Conservation (phyloP, 92 coral and sea anemone genomes). For the Heteractis magnifica region DNA sequence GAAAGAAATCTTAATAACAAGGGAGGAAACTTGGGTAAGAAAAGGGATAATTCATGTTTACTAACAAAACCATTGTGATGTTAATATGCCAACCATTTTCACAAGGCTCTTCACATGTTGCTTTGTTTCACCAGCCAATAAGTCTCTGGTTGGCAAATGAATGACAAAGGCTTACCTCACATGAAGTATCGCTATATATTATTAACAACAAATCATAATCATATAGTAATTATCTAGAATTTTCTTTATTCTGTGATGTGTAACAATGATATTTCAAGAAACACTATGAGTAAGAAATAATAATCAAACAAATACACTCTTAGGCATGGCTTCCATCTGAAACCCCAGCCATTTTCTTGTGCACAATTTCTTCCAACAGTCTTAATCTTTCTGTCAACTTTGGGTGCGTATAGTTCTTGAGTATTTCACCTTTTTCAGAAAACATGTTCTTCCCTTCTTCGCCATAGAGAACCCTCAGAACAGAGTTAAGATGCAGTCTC, state of each 20-base stretch:
- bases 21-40: neutral
- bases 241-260: too few species aligned
- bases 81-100: too few species aligned
- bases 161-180: neutral
- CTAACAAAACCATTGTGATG: neutral
- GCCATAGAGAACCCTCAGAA: conserved; percentile 62
- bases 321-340: neutral
- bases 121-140: too few species aligned
- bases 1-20: neutral
- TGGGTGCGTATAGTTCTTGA: conserved; percentile 78
- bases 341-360: conserved; percentile 46
- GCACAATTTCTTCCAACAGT: conserved; percentile 66
- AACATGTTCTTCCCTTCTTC: conserved; percentile 53
- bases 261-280: neutral
- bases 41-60: too few species aligned
- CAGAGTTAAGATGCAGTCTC: conserved; percentile 58
- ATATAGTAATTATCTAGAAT: too few species aligned
- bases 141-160: neutral
- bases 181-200: neutral
- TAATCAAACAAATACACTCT: neutral
- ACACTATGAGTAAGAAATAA: neutral
- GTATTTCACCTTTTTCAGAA: conserved; percentile 65
- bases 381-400: conserved; percentile 79
- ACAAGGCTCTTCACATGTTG: too few species aligned
- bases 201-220: too few species aligned